These are phyloP conservation scores for Bacillus rossius DNA, from an alignment of 1,140 invertebrate genomes.

Conservation along the genomic window DNA sequence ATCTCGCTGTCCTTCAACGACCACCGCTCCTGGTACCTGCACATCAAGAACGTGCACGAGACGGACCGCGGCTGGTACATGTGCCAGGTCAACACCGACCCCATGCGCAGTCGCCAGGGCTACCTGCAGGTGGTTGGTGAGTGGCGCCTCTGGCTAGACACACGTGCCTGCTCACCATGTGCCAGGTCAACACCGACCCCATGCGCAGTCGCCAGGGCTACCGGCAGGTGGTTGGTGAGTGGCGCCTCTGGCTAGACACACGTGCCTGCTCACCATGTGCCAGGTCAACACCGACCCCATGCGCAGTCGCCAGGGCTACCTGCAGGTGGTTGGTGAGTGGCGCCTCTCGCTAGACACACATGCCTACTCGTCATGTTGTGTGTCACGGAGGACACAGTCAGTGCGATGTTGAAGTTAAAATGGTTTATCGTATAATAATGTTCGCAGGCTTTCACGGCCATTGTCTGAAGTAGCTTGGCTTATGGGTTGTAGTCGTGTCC, in stretches of 20 bases:
- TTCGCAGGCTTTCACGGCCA: no score
- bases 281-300: conserved; percentile 84
- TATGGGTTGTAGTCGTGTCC: no score
- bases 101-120: conserved; percentile 75
- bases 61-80: conserved; percentile 79
- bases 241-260: no score
- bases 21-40: conserved; percentile 82
- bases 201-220: conserved; percentile 80
- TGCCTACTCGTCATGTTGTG: no score
- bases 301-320: conserved; percentile 73
- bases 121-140: conserved; percentile 85
- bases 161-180: no score
- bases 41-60: conserved; percentile 76
- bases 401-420: no score
- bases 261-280: no score
- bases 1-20: conserved; percentile 83
- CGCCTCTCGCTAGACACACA: no score
- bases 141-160: no score
- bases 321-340: conserved; percentile 84
- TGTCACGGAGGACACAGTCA: no score
- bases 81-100: conserved; percentile 82
- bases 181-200: conserved; percentile 80
- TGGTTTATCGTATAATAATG: no score
- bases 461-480: no score
- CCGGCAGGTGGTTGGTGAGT: conserved; percentile 81